Evolutionary conservation across 2,113 vertebrate species (phyloP), one percentile per base, ranked within the genome.

Genomic region (Microtus montanus): DNA sequence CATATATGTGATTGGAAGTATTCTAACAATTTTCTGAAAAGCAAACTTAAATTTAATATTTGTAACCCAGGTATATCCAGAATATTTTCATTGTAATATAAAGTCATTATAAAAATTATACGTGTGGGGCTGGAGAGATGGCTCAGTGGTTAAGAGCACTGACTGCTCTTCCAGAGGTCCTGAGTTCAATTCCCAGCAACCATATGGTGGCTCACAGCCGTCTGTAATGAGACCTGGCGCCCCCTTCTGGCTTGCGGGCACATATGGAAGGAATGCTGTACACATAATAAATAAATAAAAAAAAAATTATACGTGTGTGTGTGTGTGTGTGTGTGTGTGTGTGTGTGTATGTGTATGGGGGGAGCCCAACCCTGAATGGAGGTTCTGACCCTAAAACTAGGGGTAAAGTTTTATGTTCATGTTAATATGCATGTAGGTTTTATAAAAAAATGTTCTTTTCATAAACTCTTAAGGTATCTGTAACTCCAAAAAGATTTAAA

Each of bases 21-120:
- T 79, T 90, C 64, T 93, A 79, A 75, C 17, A 91, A 44, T 28
- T 17, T 87, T 92, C 58, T 26, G n/a, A 70, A 83, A 79, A 89
- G 8, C 77, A 70, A 74, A 75, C 26, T 61, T 44, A 85, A 71
- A 44, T 94, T 83, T 71, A 91, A n/a, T 35, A 49, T 33, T 77
- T 47, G 88, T 95, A 94, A 75, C 13, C 3, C 26, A 66, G 35
- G 9, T 24, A 52, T 66, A 93, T 66, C 44, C 49, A 52, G 78
- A 88, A 47, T 89, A 74, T 58, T 92, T 96, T 85, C 30, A 80
- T 78, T 92, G 73, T 47, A 91, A 10, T 78, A 84, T 83, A 80
- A 79, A 95, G 54, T 82, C 70, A 83, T 11, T 35, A 61, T 94
- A 52, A 92, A 90, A 91, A 64, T 28, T 64, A 74, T 64, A 71